These are phyloP conservation scores for Pocillopora damicornis DNA, from an alignment of 64 coral and sea anemone species.

Conservation along the genomic window DNA sequence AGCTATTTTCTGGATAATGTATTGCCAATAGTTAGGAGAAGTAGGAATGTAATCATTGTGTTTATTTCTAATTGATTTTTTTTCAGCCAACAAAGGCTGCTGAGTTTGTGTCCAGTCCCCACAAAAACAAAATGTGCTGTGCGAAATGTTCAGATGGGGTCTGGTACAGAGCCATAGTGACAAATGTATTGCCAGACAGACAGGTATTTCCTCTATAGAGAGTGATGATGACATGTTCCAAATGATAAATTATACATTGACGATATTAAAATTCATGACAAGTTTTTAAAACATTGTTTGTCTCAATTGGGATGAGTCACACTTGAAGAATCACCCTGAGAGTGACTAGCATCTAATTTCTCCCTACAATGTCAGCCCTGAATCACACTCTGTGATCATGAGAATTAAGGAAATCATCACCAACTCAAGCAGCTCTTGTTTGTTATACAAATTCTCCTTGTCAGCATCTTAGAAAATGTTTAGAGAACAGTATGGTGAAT, in stretches of 20 bases:
- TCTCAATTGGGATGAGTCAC: no score
- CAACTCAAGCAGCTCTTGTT: no score
- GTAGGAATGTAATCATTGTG: no score
- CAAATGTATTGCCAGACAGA: conserved; percentile 55
- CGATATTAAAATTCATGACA: not conserved
- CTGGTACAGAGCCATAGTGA: conserved; percentile 82
- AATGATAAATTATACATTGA: not conserved
- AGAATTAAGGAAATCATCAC: no score
- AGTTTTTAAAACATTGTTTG: no score
- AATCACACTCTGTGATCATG: no score
- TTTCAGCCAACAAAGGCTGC: conserved; percentile 83
- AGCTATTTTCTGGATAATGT: no score
- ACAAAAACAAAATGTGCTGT: conserved; percentile 75
- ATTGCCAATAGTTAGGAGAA: not conserved
- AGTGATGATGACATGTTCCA: not conserved
- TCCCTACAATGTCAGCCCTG: no score
- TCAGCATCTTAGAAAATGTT: no score
- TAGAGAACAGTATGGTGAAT: no score
- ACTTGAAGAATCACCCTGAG: not conserved
- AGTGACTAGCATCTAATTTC: no score
- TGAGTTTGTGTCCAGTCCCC: conserved; percentile 79
- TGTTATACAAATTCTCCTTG: no score
- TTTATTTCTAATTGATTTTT: not conserved
- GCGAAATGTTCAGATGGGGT: conserved; percentile 74
- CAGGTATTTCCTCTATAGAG: conserved; percentile 37